Base-by-base conservation (phyloP, 2,113 vertebrate genomes). In the Jaculus jaculus region DNA sequence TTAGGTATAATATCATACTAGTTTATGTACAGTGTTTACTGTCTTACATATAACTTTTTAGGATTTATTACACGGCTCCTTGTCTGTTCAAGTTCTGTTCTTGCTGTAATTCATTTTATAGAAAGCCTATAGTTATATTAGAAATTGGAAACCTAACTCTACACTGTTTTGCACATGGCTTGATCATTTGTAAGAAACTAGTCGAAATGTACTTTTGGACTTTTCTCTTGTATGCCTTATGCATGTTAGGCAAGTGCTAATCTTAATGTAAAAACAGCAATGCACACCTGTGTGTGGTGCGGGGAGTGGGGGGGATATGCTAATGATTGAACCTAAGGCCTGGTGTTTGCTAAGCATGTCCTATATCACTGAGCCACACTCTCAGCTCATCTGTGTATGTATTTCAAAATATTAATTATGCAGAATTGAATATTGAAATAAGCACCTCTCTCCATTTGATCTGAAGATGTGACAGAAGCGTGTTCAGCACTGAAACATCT, bases 381-480 rank as follows among this genome's bases (percentile, higher is more conserved):
- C 39, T 26, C 34, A 39, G 66, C 21, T 60, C 12, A 74, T 66
- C 20, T 16, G 77, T 2, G 28, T 89, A 72, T 30, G 79, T 93
- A 60, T 83, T 63, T 94, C 23, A 84, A 37, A 89, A 32, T 92
- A 58, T 71, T 81, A 69, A 16, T 72, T 89, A 65, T 32, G 54
- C 12, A 24, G 17, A 84, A 91, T 89, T 69, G 89, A 86, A 87
- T 73, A 65, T 78, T 84, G 80, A 95, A 61, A 2, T 23, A 95
- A 65, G 69, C 6, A 37, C 63, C 6, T 89, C 23, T 75, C 7
- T 24, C 74, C 11, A 60, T 88, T 51, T 78, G 51, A 28, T 58
- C 5, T 6, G 42, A 47, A 8, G 42, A 47, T 6, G 42, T 47
- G 42, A 47, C 5, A 47, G 42, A 47, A 8, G 42, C 42, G 42